phyloP scores from a whole-genome alignment of 2,113 vertebrate species.

The Podiceps cristatus region DNA sequence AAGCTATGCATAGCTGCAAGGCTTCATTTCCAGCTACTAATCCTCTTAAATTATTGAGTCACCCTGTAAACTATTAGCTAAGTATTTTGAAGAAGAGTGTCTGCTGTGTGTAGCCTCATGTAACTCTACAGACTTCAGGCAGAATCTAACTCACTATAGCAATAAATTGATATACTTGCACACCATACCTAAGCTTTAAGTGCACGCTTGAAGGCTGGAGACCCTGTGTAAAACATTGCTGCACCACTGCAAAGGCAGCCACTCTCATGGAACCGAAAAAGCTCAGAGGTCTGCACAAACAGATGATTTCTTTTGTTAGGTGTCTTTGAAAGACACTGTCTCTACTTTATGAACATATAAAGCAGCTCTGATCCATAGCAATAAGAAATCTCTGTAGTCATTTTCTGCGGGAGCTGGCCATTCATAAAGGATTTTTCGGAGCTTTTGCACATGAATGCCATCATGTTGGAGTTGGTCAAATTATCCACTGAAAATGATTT shows the following conservation, averaged over 20 bases:
- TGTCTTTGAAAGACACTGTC: not conserved
- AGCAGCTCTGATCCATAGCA: not conserved
- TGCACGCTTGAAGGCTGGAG: not conserved
- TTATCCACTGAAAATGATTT: slow-evolving; percentile 19
- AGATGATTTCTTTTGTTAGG: not conserved
- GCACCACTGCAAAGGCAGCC: not conserved
- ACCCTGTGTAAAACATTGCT: not conserved
- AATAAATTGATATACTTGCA: not conserved
- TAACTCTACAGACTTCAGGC: not conserved
- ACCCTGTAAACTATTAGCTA: slow-evolving; percentile 51
- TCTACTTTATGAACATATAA: not conserved
- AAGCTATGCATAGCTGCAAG: slow-evolving; percentile 35
- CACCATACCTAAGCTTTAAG: not conserved
- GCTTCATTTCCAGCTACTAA: slow-evolving; percentile 57
- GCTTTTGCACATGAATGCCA: slow-evolving; percentile 21
- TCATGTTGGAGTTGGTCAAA: slow-evolving; percentile 20
- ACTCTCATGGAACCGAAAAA: not conserved
- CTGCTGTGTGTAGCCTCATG: slow-evolving; percentile 2
- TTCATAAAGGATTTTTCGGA: slow-evolving; percentile 26
- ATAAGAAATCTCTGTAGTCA: not conserved
- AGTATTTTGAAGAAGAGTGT: slow-evolving; percentile 36
- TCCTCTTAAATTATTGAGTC: slow-evolving; percentile 67
- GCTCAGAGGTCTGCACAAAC: not conserved
- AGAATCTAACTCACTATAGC: not conserved
- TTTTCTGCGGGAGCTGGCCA: not conserved